Base-by-base conservation (phyloP, 92 coral and sea anemone species). In the Blastomussa wellsi region DNA sequence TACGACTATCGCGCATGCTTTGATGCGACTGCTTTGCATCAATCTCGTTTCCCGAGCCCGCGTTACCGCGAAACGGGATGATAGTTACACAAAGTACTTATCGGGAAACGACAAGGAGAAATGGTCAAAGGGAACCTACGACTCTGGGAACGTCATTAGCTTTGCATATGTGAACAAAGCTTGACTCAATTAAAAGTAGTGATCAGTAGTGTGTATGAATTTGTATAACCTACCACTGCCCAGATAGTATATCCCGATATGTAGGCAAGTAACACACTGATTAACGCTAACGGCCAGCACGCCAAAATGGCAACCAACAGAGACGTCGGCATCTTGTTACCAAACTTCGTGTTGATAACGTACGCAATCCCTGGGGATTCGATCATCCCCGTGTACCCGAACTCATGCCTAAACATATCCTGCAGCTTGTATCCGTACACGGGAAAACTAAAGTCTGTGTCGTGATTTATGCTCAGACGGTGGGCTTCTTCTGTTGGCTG, bases 351-450 rank as follows among this genome's bases (percentile, higher is more conserved):
- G 35, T 85, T 85, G 55, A 85, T 78, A 29, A 85, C 64, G 73
- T 76, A 77, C 2, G 88, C 88, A 66, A 51, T 85, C 1, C 88
- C 88, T 13, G 88, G 88, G 22, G 88, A 85, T 24, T 85, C 88
- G 12, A 85, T 49, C 20, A 85, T 66, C 2, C 83, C 88, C 9
- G 73, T 48, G 77, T 85, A 85, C 4, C 77, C 77, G 77, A 55
- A 85, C 53, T 76, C 88, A n/a, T 67, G 76, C 8, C 80, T 66
- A 44, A 76, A 85, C 7, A 5, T 77, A 36, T 67, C 82, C 24
- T 85, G 82, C n/a, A 85, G 37, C 81, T 85, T 85, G 67, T 42
- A 85, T 7, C 88, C 88, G 49, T 85, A 66, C 52, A 85, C 83
- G 3, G 88, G 88, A 35, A 85, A 85, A 29, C 69, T 65, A 14